Evolutionary conservation across 2,888 invertebrate genomes (phyloP), one percentile per base, ranked within the genome.

Genomic region (Archips xylosteana): DNA sequence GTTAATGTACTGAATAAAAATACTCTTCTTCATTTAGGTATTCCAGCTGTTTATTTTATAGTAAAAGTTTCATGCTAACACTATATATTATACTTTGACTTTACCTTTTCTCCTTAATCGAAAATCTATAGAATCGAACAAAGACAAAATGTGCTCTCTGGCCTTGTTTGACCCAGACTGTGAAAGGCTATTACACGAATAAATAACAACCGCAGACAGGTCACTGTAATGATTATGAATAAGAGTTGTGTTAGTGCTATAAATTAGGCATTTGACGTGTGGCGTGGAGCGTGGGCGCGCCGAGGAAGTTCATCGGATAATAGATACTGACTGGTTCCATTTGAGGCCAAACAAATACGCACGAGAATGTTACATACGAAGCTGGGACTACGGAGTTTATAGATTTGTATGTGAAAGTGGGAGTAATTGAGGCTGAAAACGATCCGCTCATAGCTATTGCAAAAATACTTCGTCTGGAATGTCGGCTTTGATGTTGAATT

Each of bases 151-250:
- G n/a, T 49, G n/a, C 49, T 13, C 45, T 45, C 5, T 49, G n/a
- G 13, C n/a, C n/a, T 39, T 49, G n/a, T 49, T 54, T 54, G 47
- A 49, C 49, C 34, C 34, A 49, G n/a, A 32, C 45, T 15, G 12
- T 23, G 64, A 34, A 47, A n/a, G n/a, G 6, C 39, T 61, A 34
- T 64, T 47, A 32, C 51, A 65, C 36, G 36, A 32, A 61, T 69
- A 68, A 68, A 61, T 57, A 67, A 49, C 9, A 51, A 70, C 70
- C 64, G 45, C n/a, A 42, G 69, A 69, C 74, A 70, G 36, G 70
- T 74, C 74, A 61, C 39, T 9, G 54, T 70, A 74, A 70, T 70
- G 64, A 74, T 74, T 74, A 70, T 74, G 70, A 61, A 74, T 74
- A 69, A 74, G 64, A 51, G 34, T 51, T 57, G 64, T 61, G 54